phyloP scores from a whole-genome alignment of 1,140 invertebrate species.

The Brachionus paranguensis region DNA sequence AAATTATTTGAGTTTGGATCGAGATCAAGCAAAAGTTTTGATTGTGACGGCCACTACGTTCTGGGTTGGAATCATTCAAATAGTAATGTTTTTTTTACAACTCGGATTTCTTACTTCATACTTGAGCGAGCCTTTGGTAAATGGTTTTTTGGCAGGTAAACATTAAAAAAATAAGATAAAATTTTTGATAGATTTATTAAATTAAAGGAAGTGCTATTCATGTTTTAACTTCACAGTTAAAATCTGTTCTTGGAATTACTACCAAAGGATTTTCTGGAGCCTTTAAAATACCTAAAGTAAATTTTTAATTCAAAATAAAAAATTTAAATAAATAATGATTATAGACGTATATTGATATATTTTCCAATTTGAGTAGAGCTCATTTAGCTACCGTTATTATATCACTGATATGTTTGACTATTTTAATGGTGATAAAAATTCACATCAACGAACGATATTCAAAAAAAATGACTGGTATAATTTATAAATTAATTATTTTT shows the following conservation, averaged over 20 bases:
- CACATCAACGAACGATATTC: conserved; percentile 50
- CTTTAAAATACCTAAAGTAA: conserved; percentile 55
- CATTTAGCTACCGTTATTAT: conserved; percentile 44
- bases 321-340: neutral
- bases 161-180: conserved; percentile 42
- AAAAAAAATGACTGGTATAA: conserved; percentile 43
- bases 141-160: conserved; percentile 54
- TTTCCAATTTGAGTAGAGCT: neutral
- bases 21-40: neutral
- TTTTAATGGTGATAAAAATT: conserved; percentile 51
- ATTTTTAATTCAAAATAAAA: neutral
- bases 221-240: conserved; percentile 57
- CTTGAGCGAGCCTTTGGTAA: conserved; percentile 56
- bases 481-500: neutral
- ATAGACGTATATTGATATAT: neutral
- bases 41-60: conserved; percentile 15
- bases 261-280: conserved; percentile 46
- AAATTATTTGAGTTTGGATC: neutral
- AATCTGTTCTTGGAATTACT: conserved; percentile 53
- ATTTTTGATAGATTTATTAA: neutral
- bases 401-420: conserved; percentile 48
- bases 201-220: conserved; percentile 50
- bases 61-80: conserved; percentile 44
- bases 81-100: conserved; percentile 54
- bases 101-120: conserved; percentile 58